These are phyloP conservation scores for Platypus cylindrus DNA, from an alignment of 2,888 invertebrate genomes.

Conservation along the genomic window DNA sequence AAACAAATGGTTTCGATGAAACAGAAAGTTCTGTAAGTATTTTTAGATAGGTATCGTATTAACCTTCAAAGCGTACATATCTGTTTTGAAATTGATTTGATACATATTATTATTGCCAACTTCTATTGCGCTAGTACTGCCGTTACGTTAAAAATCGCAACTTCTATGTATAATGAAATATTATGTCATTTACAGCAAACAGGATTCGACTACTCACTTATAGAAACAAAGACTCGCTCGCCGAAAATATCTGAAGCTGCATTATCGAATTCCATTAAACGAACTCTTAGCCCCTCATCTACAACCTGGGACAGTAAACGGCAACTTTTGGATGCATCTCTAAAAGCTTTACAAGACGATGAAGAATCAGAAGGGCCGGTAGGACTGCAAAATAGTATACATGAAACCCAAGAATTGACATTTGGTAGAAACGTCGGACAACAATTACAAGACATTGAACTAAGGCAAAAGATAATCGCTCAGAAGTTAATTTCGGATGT, in stretches of 20 bases:
- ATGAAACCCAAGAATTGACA: background rate
- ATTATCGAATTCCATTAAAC: background rate
- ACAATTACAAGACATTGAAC: no score
- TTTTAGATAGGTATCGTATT: background rate
- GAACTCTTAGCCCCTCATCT: background rate
- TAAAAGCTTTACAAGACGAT: background rate
- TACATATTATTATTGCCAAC: no score
- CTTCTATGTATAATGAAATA: background rate
- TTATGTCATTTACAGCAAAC: background rate
- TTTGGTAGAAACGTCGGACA: background rate
- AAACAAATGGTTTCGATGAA: no score
- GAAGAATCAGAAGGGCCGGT: no score
- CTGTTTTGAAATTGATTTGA: background rate
- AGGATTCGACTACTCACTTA: background rate
- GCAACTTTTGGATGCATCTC: background rate
- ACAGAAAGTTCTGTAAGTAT: background rate
- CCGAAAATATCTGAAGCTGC: background rate
- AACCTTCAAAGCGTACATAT: background rate
- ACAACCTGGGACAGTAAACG: background rate
- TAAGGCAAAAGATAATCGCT: slow-evolving; percentile 1
- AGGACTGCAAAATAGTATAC: no score
- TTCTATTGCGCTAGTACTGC: background rate
- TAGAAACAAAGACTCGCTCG: background rate
- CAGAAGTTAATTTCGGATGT: slow-evolving; percentile 1
- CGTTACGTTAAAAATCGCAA: background rate